Evolutionary conservation across 2,113 vertebrate species (phyloP).

Genomic region (Crotalus helleri): DNA sequence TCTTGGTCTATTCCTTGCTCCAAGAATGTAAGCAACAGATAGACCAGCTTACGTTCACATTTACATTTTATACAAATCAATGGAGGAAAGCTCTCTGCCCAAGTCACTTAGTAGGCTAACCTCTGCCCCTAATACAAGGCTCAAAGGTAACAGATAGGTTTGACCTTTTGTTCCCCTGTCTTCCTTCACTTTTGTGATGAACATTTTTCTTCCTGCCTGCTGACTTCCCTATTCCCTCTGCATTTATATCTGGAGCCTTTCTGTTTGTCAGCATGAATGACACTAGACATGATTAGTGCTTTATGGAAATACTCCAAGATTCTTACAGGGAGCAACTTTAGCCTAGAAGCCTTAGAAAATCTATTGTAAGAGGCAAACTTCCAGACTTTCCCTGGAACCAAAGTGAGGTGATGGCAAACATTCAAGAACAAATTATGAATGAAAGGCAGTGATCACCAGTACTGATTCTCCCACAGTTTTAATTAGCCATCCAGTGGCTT

Average conservation of each 20-base stretch:
- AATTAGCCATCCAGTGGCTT: slow-evolving; percentile 34
- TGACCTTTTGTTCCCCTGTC: slow-evolving; percentile 7
- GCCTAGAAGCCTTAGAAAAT: slow-evolving; percentile 32
- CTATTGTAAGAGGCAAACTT: slow-evolving; percentile 32
- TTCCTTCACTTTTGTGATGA: slow-evolving; percentile 3
- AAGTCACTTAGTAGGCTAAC: background rate
- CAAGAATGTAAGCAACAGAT: background rate
- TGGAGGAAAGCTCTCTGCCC: background rate
- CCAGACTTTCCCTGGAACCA: background rate
- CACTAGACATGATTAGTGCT: slow-evolving; percentile 37
- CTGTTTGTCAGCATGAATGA: background rate
- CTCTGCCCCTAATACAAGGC: slow-evolving; percentile 13
- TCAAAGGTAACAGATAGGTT: slow-evolving; percentile 16
- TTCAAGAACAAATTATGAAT: slow-evolving; percentile 45
- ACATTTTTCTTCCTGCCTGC: background rate
- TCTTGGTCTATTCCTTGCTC: background rate
- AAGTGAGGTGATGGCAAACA: background rate
- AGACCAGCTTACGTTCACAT: background rate
- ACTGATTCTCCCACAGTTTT: slow-evolving; percentile 27
- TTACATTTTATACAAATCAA: background rate
- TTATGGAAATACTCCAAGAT: slow-evolving; percentile 44
- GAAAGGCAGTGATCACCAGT: background rate
- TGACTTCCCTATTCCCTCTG: slow-evolving; percentile 26
- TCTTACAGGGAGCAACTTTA: slow-evolving; percentile 14
- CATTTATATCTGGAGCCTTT: slow-evolving; percentile 19